Base-by-base conservation (phyloP, 2,888 invertebrate species). In the Sycophila texana region DNA sequence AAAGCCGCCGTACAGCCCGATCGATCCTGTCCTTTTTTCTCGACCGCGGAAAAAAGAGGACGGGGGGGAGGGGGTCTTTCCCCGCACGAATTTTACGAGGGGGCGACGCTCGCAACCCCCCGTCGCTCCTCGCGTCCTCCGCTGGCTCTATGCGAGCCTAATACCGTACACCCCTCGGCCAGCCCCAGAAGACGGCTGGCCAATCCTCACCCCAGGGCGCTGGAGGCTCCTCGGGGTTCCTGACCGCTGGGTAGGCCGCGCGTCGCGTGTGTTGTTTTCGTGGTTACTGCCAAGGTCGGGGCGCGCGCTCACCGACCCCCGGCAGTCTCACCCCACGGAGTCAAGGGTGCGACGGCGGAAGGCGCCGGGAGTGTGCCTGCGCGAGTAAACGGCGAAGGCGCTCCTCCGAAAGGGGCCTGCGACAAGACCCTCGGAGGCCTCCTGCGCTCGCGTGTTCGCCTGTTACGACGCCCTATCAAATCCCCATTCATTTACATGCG, bases 391-490 rank as follows among this genome's bases (percentile, higher is more conserved):
- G 16, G 10, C 39, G n/a, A n/a, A 47, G 13, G 79, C 65, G 79
- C 78, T 68, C 79, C 68, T 26, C 14, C 76, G 76, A 81, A 82
- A 81, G 78, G 80, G 81, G 82, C 83, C 49, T 22, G 58, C 39
- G 30, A 71, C 83, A 81, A 83, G 84, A 85, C 87, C 87, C 86
- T 87, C 83, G 84, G 74, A 78, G 78, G 68, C 79, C 87, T 87
- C 86, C 83, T 87, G 67, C 47, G 80, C 76, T 82, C 83, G 83
- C 85, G 83, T 90, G 87, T 77, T 85, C 81, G 81, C 90, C 89
- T 90, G 89, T 87, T 89, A 87, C 87, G 82, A 82, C 84, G 89
- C 89, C 89, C 89, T 90, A 89, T 90, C 87, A 86, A 87, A 88
- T 88, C 89, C 88, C 89, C 90, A 89, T 89, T 89, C 88, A 87